A percentile compares a stretch with the other conserved stretches of the same genome.
phyloP scores from a whole-genome alignment of 2,797 vertebrate species.

The Monodelphis domestica region DNA sequence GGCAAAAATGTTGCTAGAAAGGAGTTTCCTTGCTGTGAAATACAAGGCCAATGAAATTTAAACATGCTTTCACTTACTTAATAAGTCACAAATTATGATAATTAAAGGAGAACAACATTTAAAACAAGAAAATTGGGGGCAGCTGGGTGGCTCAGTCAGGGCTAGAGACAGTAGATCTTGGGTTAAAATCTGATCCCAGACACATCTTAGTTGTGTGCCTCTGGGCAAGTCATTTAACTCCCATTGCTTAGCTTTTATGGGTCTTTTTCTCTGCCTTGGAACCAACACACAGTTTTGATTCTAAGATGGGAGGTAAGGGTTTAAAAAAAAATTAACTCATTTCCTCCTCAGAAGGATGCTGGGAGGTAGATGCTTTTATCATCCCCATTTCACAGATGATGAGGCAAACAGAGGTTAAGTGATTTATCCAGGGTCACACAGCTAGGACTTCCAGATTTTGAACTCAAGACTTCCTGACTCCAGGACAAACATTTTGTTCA shows the following conservation, averaged over 20 bases:
- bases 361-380: neutral
- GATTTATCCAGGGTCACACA: neutral
- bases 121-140: conserved; percentile 46
- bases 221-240: too few species aligned
- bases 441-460: neutral
- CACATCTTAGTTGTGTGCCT: too few species aligned
- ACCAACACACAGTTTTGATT: too few species aligned
- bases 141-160: too few species aligned
- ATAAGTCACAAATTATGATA: conserved; percentile 49
- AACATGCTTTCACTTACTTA: conserved; percentile 60
- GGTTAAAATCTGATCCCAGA: too few species aligned
- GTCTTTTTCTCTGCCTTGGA: too few species aligned
- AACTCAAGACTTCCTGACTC: neutral
- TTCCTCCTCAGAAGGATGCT: neutral
- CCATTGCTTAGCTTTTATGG: too few species aligned
- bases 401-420: too few species aligned
- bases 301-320: too few species aligned
- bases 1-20: conserved; percentile 15
- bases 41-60: conserved; percentile 37
- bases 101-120: conserved; percentile 53
- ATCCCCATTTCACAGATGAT: neutral
- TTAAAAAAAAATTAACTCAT: neutral
- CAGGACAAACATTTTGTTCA: neutral
- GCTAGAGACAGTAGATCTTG: too few species aligned
- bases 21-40: neutral